Conservation (phyloP, 2,888 invertebrate species). For the Leptinotarsa juncta region DNA sequence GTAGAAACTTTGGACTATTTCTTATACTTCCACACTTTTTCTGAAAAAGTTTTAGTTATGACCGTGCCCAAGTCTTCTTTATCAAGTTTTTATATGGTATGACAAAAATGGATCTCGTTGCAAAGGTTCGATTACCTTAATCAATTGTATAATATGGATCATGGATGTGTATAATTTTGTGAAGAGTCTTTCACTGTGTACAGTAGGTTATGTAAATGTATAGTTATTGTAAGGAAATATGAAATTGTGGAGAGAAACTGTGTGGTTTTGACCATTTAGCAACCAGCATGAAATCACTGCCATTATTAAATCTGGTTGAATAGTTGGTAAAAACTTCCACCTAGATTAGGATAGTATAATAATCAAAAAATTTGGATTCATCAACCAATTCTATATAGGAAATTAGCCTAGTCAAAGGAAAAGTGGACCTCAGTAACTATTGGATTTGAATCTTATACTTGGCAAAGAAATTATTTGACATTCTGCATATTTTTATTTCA, state of each 20-base stretch:
- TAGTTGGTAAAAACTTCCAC: conserved; percentile 55
- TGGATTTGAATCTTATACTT: background rate
- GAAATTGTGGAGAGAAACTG: conserved; percentile 46
- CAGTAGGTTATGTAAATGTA: conserved; percentile 63
- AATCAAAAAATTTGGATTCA: conserved; percentile 20
- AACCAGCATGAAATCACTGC: conserved; percentile 62
- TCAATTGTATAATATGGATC: conserved; percentile 48
- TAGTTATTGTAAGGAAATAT: conserved; percentile 56
- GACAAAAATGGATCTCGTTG: conserved; percentile 48
- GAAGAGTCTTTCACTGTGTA: conserved; percentile 62
- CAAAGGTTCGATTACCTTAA: conserved; percentile 52
- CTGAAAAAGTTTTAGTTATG: conserved; percentile 14
- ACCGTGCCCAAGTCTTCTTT: conserved; percentile 16
- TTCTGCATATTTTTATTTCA: too few relatives aligned
- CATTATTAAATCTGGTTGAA: conserved; percentile 57
- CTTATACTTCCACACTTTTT: background rate
- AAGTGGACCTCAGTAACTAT: background rate
- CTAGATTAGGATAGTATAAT: conserved; percentile 51
- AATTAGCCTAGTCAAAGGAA: background rate
- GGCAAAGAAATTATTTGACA: too few relatives aligned
- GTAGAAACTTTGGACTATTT: too few relatives aligned
- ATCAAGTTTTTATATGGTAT: conserved; percentile 42
- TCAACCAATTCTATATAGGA: background rate
- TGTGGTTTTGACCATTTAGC: conserved; percentile 57
- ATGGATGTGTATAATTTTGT: conserved; percentile 53